These are phyloP conservation scores for Mastomys coucha DNA, from an alignment of 2,113 vertebrate species.

Conservation along the genomic window DNA sequence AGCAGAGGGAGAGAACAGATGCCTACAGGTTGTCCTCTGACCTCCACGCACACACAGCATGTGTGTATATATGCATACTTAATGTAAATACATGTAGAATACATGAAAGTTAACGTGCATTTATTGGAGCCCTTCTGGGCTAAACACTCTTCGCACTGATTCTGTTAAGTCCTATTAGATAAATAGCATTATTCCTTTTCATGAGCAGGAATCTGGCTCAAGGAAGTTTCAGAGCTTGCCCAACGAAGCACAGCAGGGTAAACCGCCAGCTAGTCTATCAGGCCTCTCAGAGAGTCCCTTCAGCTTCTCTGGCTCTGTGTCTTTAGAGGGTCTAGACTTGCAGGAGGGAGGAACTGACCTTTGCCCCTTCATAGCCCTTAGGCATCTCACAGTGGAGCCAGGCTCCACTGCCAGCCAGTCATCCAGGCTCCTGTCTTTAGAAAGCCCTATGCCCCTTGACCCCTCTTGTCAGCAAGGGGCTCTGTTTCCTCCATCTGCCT, in stretches of 20 bases:
- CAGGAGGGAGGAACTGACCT: neutral
- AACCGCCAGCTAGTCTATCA: too few relatives aligned
- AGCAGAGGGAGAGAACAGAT: neutral
- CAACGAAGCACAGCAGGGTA: accelerated
- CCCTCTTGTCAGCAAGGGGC: conserved; percentile 45
- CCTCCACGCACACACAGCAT: neutral
- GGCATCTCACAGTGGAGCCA: neutral
- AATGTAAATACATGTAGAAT: neutral
- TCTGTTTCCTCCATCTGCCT: conserved; percentile 79
- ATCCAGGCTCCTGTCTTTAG: conserved; percentile 58
- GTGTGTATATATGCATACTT: neutral
- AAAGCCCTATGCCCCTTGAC: conserved; percentile 69
- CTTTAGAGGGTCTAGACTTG: neutral
- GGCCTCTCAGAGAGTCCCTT: accelerated
- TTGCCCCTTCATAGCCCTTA: neutral
- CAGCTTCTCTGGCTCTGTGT: neutral
- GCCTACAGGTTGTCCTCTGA: too few relatives aligned
- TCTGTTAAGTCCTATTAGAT: neutral
- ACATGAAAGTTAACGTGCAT: neutral
- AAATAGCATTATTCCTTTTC: neutral
- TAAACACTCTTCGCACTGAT: accelerated
- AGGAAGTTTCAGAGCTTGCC: neutral
- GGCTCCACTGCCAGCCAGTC: neutral
- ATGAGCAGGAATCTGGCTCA: neutral
- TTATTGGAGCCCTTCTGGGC: neutral